Evolutionary conservation across 2,888 invertebrate species (phyloP), one percentile per base, ranked within the genome.

Genomic region (Eupithecia subumbrata): DNA sequence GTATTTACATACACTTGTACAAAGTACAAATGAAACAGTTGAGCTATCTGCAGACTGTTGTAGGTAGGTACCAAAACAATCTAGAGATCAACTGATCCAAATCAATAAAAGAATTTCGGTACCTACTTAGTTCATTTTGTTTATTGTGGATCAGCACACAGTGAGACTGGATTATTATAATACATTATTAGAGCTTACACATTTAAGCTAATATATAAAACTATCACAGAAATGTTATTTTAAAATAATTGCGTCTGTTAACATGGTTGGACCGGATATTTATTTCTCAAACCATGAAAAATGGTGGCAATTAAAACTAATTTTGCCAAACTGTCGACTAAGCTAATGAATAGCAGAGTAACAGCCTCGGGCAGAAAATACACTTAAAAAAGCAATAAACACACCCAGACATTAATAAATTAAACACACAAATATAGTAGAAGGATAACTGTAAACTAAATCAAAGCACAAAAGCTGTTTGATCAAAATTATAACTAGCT

Each of bases 401-500:
- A 73, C 69, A 67, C 68, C 66, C 60, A 72, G 45, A 43, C 69
- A 43, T 45, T 69, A 52, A 76, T 74, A 74, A 72, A 72, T 69
- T 45, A 72, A 60, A 72, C 56, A 43, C 56, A 72, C 72, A 72
- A 72, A 72, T 40, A 45, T 30, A 70, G 34, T n/a, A 14, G 40
- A 12, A 60, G 9, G 7, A 63, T 77, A 77, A 63, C 74, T 70
- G 72, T 75, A 69, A 72, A 77, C 48, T 66, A 34, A 52, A 73
- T 76, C 64, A 76, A n/a, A 22, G 18, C 25, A 76, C 30, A 67
- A 22, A 68, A 40, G 68, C 52, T 48, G 63, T 68, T 69, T 71
- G n/a, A 25, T 43, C n/a, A 66, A 48, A 66, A 5, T 25, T 12
- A 60, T 45, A 5, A 45, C 5, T 56, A 22, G 22, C 52, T 22